Evolutionary conservation across 2,113 vertebrate genomes (phyloP), one percentile per base, ranked within the genome.

Genomic region (Anseranas semipalmata): DNA sequence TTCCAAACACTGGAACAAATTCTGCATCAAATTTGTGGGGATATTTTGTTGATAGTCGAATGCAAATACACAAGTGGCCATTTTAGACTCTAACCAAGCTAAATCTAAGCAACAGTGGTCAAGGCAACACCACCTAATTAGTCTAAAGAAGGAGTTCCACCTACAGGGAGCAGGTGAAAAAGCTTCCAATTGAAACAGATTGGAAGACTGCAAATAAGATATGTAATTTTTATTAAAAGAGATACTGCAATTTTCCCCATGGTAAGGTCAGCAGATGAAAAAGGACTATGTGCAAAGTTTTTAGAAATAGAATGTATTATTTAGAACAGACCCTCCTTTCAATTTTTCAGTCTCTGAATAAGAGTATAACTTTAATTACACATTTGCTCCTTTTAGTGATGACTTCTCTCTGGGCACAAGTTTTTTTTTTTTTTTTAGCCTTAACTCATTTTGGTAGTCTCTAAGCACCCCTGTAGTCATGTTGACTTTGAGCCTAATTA

Each of bases 81-180:
- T 76, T 97, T 95, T 96, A 94, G 89, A 68, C 37, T 96, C 35
- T 82, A 89, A 85, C 89, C 96, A 95, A 97, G 92, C 9, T 91
- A 86, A 96, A 92, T 95, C 88, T 96, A 92, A 89, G 56, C 66
- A 96, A 27, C 74, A 81, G 79, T 89, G 96, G 95, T 90, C 96
- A 96, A 92, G 97, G 82, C 93, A 95, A 94, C 85, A 83, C 66
- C 85, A 96, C 90, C 87, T 97, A 97, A 97, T 97, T 96, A 95
- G 90, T 89, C 78, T 92, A 60, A 89, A 87, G 71, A 65, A 81
- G 7, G 73, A 87, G 68, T 93, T 95, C 72, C 85, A 82, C 74
- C 88, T 78, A 74, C 71, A 88, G 94, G 93, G 89, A 96, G 92
- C 12, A 87, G 68, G 81, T 93, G 52, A 95, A 97, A 96, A 91